A percentile compares a stretch with the other conserved stretches of the same genome.
Conservation (phyloP, 2,113 vertebrate genomes). For the Pseudonaja textilis region DNA sequence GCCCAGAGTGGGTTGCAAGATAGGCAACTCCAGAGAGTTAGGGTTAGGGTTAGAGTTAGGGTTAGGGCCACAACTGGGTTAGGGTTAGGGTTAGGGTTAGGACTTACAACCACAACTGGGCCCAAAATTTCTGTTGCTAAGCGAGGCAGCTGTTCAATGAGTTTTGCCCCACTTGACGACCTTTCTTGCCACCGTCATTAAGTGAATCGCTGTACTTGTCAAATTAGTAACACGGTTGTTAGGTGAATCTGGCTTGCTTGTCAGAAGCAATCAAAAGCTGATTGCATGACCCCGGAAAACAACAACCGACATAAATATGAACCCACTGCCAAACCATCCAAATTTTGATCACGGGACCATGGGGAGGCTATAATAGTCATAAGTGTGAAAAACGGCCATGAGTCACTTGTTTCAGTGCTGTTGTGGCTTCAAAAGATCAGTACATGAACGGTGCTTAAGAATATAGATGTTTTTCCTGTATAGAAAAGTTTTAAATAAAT, state of each 20-base stretch:
- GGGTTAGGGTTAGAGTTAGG: too few species aligned
- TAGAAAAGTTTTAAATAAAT: neutral
- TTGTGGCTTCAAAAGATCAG: neutral
- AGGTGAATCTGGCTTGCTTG: neutral
- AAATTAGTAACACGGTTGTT: neutral
- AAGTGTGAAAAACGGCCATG: neutral
- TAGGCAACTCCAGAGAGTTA: neutral
- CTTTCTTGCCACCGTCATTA: neutral
- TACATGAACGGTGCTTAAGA: neutral
- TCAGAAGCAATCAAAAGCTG: neutral
- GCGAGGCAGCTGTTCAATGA: neutral
- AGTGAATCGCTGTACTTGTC: neutral
- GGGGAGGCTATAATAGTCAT: neutral
- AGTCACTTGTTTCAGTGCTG: neutral
- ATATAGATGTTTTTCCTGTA: neutral
- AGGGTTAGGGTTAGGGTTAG: too few species aligned
- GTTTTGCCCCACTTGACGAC: neutral
- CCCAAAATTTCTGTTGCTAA: neutral
- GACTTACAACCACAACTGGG: fast-evolving
- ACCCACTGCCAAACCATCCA: neutral
- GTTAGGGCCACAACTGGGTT: too few species aligned
- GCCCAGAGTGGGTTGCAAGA: neutral
- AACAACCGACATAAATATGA: neutral
- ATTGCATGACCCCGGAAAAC: neutral
- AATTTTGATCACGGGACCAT: neutral